Conservation (phyloP, 1,140 invertebrate genomes). For the Anastatus disparis region DNA sequence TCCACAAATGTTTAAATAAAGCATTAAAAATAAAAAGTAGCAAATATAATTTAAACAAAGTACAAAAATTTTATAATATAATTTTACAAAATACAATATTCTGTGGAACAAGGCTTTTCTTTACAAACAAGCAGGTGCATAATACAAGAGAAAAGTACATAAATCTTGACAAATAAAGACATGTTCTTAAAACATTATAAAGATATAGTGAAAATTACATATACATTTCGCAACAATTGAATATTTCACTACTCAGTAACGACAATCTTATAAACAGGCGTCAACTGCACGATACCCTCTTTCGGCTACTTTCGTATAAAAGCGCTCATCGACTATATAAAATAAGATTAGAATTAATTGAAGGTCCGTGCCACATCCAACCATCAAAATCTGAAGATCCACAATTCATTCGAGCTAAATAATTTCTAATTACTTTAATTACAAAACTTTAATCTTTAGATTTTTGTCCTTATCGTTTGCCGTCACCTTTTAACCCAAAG, state of each 20-base stretch:
- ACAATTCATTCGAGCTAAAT: conserved; percentile 39
- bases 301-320: conserved; percentile 39
- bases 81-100: conserved; percentile 18
- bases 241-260: conserved; percentile 38
- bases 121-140: conserved; percentile 20
- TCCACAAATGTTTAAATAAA: conserved; percentile 17
- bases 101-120: conserved; percentile 22
- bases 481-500: conserved; percentile 6
- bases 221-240: conserved; percentile 43
- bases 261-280: conserved; percentile 40
- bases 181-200: conserved; percentile 28
- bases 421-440: conserved; percentile 42
- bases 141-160: conserved; percentile 21
- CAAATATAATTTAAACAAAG: conserved; percentile 9
- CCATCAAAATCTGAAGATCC: conserved; percentile 18
- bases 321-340: conserved; percentile 37
- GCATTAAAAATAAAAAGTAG: neutral
- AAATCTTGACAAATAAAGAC: conserved; percentile 21
- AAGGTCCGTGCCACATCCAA: conserved; percentile 33
- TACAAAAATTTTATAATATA: conserved; percentile 15
- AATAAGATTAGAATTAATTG: conserved; percentile 39
- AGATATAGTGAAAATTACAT: conserved; percentile 43
- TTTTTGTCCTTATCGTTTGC: conserved; percentile 30
- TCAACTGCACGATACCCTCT: conserved; percentile 30
- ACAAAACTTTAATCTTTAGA: conserved; percentile 41